phyloP scores from a whole-genome alignment of 2,888 invertebrate species.

The Sinodicranocentrus sp. region DNA sequence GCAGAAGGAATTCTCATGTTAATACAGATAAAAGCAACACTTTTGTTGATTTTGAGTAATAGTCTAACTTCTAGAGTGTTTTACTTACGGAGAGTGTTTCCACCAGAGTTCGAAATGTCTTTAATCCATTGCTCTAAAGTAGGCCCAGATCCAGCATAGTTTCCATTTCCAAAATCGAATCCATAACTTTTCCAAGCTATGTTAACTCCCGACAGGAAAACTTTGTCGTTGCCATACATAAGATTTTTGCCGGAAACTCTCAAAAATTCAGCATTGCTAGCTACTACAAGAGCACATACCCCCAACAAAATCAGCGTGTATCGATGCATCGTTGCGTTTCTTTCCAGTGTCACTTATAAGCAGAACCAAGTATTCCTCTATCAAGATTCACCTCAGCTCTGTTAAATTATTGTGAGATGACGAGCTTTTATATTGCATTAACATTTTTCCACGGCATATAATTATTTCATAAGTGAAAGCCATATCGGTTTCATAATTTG shows the following conservation, averaged over 20 bases:
- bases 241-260: conserved; percentile 70
- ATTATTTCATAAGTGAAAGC: too few relatives aligned
- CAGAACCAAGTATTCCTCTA: too few relatives aligned
- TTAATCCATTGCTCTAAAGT: conserved; percentile 76
- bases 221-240: conserved; percentile 74
- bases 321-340: too few relatives aligned
- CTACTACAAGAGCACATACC: too few relatives aligned
- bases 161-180: conserved; percentile 77
- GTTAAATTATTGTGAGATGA: too few relatives aligned
- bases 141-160: conserved; percentile 70
- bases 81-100: conserved; percentile 76
- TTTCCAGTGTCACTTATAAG: too few relatives aligned
- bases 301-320: too few relatives aligned
- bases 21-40: neutral
- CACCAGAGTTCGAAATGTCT: conserved; percentile 75
- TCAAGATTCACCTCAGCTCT: too few relatives aligned
- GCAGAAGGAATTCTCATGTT: too few relatives aligned
- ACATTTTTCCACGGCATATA: too few relatives aligned
- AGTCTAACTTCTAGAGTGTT: neutral
- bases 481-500: too few relatives aligned
- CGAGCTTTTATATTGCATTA: too few relatives aligned
- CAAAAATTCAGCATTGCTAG: conserved; percentile 57
- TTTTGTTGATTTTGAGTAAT: neutral
- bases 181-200: conserved; percentile 77
- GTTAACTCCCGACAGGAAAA: conserved; percentile 77